Evolutionary conservation across 2,797 vertebrate species (phyloP), one percentile per base, ranked within the genome.

Genomic region (Mormyrops boulengeri): DNA sequence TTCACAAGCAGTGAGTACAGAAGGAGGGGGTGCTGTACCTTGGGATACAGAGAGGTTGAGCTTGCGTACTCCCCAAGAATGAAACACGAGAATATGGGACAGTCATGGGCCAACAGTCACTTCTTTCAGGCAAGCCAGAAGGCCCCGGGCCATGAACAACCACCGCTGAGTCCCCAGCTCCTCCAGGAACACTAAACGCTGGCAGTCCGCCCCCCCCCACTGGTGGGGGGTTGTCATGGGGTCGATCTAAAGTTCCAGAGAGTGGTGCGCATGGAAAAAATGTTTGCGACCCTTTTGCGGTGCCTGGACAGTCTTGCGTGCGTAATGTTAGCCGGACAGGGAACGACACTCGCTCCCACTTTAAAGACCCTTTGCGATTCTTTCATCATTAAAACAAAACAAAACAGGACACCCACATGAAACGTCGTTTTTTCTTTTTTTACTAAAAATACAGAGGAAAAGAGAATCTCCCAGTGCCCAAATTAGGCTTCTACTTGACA

Each of bases 201-300:
- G 17, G 73, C 41, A 9, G 73, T 80, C 38, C 1, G 19, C 73
- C 73, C 38, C 66, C 73, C 73, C 53, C 14, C 73, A 41, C 41
- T 44, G 14, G 5, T 14, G 38, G 73, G 73, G 73, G 26, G 89
- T 87, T 90, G 90, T 50, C 22, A 53, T 66, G 82, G 85, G 60
- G 34, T 12, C 86, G 52, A 50, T 89, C n/a, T 73, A 88, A 77
- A 17, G 60, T 92, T 92, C 91, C 90, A 91, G 91, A 91, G 90
- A 91, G 19, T 91, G 90, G 19, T 19, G 89, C 93, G 94, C 92
- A 94, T 95, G 92, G 95, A 96, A 95, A 93, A 90, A 91, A 91
- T 95, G 94, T 93, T 95, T 95, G 95, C 92, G 92, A 96, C 96
- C 96, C 95, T 93, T 94, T 95, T 96, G 95, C 95, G 94, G 92